phyloP scores from a whole-genome alignment of 2,888 invertebrate species.

The Caenorhabditis sp. region DNA sequence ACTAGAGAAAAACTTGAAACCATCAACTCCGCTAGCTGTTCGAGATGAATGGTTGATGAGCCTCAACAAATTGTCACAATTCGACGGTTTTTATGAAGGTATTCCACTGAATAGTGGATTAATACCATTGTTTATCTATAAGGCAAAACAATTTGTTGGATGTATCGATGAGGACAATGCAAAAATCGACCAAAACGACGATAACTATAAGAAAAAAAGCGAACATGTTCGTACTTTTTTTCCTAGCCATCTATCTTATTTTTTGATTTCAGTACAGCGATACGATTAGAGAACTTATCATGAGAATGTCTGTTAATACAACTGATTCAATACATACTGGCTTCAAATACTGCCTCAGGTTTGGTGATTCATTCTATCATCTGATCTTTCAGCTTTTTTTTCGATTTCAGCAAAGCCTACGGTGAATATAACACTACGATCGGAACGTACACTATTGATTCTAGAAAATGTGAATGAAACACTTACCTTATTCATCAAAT shows the following conservation, averaged over 20 bases:
- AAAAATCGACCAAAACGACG: background rate
- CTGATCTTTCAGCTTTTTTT: too few species aligned
- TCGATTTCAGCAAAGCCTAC: too few species aligned
- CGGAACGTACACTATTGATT: background rate
- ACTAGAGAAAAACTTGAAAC: background rate
- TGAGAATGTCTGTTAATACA: background rate
- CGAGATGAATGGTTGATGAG: background rate
- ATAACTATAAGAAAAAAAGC: background rate
- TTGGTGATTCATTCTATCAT: too few species aligned
- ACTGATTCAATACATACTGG: background rate
- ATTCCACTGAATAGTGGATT: background rate
- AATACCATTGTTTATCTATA: background rate
- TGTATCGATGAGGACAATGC: background rate
- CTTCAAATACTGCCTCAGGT: background rate
- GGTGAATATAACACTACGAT: background rate
- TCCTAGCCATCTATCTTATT: background rate
- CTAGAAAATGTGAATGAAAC: background rate
- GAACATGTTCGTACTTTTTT: background rate
- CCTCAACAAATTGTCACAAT: background rate
- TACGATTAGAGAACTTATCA: background rate
- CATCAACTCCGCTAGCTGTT: background rate
- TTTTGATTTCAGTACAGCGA: background rate
- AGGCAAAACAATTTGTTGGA: background rate
- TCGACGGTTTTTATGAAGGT: background rate
- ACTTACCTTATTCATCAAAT: background rate